A percentile compares a stretch with the other conserved stretches of the same genome.
Conservation (phyloP, 2,888 invertebrate genomes). For the Epirrhoe alternata region DNA sequence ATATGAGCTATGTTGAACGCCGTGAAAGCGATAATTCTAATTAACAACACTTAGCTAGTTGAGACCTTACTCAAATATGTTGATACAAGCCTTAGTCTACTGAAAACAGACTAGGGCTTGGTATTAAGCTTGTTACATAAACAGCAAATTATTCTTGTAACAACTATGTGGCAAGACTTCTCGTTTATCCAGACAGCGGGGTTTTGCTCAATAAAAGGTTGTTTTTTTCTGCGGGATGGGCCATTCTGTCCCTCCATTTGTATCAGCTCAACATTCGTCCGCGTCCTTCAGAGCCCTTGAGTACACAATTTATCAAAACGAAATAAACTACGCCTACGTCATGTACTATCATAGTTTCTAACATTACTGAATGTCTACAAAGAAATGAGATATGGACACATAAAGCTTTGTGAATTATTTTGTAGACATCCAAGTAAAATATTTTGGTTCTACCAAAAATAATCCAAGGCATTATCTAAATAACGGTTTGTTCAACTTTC, state of each 20-base stretch:
- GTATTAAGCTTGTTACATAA: background rate
- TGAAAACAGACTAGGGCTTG: too few species aligned
- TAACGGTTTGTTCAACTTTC: slow-evolving; percentile 5
- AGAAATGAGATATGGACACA: background rate
- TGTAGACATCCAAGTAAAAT: background rate
- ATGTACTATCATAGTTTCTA: slow-evolving; percentile 3
- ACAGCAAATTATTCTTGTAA: background rate
- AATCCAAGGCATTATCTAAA: slow-evolving; percentile 14
- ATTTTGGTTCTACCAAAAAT: background rate
- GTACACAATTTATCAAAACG: background rate
- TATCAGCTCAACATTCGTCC: slow-evolving; percentile 5
- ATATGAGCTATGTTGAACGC: too few species aligned
- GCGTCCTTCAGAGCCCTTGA: background rate
- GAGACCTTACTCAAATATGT: too few species aligned
- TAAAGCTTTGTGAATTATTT: slow-evolving; percentile 1
- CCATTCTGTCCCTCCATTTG: slow-evolving; percentile 3
- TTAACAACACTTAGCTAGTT: too few species aligned
- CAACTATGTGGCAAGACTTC: background rate
- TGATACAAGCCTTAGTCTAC: too few species aligned
- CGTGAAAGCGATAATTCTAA: too few species aligned
- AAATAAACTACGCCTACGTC: slow-evolving; percentile 1
- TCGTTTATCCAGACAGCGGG: background rate
- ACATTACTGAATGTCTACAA: slow-evolving; percentile 1
- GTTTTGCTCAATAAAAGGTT: background rate
- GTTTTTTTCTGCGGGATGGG: background rate